Conservation (phyloP, 2,113 vertebrate species). For the Bufo gargarizans region DNA sequence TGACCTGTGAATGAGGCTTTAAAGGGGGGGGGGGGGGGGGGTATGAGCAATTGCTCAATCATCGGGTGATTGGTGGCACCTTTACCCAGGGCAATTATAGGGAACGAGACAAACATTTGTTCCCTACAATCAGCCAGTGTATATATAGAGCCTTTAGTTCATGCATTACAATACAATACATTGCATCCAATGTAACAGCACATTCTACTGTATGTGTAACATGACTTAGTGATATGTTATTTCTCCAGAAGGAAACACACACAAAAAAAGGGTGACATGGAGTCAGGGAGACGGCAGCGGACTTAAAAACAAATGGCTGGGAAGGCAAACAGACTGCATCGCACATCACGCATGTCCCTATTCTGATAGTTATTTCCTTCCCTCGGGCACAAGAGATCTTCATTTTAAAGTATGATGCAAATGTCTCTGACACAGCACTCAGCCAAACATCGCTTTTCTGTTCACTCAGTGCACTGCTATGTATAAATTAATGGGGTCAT, state of each 20-base stretch:
- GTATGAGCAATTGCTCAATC: too few species aligned
- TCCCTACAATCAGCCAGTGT: too few species aligned
- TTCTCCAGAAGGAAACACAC: not conserved
- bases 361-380: constrained; percentile 21
- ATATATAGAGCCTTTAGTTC: too few species aligned
- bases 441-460: not conserved
- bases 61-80: too few species aligned
- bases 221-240: not conserved
- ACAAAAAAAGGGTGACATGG: not conserved
- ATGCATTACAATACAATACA: too few species aligned
- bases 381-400: not conserved
- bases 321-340: constrained; percentile 15
- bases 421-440: not conserved
- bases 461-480: not conserved
- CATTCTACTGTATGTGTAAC: too few species aligned
- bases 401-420: constrained; percentile 5
- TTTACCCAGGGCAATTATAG: too few species aligned
- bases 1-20: too few species aligned
- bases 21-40: too few species aligned
- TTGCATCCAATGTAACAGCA: too few species aligned
- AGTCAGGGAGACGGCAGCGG: not conserved
- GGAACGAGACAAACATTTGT: too few species aligned
- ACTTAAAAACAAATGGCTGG: not conserved
- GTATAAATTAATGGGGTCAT: not conserved
- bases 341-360: not conserved